A percentile compares a stretch with the other conserved stretches of the same genome.
Evolutionary conservation across 2,797 vertebrate species (phyloP).

Genomic region (Lutjanus campechanus): DNA sequence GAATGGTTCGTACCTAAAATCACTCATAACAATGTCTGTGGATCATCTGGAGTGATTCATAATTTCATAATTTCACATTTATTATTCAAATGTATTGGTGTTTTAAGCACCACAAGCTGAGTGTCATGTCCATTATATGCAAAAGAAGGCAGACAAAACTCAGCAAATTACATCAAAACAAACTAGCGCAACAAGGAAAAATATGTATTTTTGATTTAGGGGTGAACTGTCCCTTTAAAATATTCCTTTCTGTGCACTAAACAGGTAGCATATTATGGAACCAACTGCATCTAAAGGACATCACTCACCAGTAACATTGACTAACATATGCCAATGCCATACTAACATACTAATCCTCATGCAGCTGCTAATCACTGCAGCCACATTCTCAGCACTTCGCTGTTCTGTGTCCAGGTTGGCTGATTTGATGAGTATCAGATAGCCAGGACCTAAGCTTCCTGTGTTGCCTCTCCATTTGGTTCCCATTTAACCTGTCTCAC

Average conservation of each 20-base stretch:
- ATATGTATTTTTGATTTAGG: too few species aligned
- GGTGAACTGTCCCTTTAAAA: constrained; percentile 2
- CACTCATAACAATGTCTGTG: too few species aligned
- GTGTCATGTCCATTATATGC: too few species aligned
- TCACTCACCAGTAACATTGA: constrained; percentile 41
- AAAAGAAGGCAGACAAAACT: too few species aligned
- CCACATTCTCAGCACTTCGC: constrained; percentile 73
- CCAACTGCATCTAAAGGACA: constrained; percentile 28
- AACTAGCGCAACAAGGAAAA: too few species aligned
- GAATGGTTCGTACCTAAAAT: too few species aligned
- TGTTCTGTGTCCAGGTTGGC: constrained; percentile 65
- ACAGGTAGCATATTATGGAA: constrained; percentile 10
- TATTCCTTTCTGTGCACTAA: constrained; percentile 9
- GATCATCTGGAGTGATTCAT: too few species aligned
- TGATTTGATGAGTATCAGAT: constrained; percentile 78
- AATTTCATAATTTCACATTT: too few species aligned
- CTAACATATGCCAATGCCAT: constrained; percentile 52
- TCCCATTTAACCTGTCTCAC: constrained; percentile 83
- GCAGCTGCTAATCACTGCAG: constrained; percentile 76
- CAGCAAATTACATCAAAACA: too few species aligned
- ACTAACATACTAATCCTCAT: constrained; percentile 63
- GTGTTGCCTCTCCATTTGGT: constrained; percentile 83
- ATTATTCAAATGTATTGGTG: too few species aligned
- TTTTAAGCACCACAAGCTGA: too few species aligned
- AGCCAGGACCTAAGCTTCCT: constrained; percentile 73